These are phyloP conservation scores for Okapia johnstoni DNA, from an alignment of 2,113 vertebrate species.

Conservation along the genomic window DNA sequence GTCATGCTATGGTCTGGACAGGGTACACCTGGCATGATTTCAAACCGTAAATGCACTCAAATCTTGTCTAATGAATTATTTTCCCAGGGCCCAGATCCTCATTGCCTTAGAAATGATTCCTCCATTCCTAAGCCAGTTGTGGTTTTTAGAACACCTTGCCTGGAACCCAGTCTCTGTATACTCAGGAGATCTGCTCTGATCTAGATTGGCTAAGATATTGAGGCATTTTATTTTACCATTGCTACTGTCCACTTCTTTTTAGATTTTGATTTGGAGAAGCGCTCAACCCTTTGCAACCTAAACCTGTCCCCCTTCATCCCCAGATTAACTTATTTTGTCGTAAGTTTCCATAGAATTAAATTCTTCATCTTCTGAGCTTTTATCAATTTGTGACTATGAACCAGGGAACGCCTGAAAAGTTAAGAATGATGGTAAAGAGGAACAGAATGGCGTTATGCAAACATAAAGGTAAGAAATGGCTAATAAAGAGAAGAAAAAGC, in stretches of 20 bases:
- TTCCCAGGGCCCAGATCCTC: not conserved
- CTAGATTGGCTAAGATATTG: not conserved
- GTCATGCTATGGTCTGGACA: slow-evolving; percentile 34
- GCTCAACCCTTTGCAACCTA: not conserved
- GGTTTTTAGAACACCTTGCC: not conserved
- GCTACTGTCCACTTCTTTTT: not conserved
- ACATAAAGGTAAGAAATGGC: not conserved
- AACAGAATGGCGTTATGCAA: not conserved
- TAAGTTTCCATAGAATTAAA: not conserved
- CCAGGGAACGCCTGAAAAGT: not conserved
- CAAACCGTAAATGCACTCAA: slow-evolving; percentile 28
- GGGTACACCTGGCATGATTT: slow-evolving; percentile 41
- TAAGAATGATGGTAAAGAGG: not conserved
- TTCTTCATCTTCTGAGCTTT: not conserved
- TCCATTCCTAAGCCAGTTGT: not conserved
- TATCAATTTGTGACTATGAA: not conserved
- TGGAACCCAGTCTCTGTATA: not conserved
- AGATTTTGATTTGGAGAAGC: not conserved
- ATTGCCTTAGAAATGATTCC: not conserved
- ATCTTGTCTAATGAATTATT: not conserved
- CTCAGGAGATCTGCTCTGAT: not conserved
- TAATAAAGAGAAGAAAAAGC: not conserved
- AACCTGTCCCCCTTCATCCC: not conserved
- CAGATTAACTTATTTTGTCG: not conserved
- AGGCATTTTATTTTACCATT: not conserved